A percentile compares a stretch with the other conserved stretches of the same genome.
Conservation (phyloP, 1,140 invertebrate species). For the Ceratoteleas bidentatus region DNA sequence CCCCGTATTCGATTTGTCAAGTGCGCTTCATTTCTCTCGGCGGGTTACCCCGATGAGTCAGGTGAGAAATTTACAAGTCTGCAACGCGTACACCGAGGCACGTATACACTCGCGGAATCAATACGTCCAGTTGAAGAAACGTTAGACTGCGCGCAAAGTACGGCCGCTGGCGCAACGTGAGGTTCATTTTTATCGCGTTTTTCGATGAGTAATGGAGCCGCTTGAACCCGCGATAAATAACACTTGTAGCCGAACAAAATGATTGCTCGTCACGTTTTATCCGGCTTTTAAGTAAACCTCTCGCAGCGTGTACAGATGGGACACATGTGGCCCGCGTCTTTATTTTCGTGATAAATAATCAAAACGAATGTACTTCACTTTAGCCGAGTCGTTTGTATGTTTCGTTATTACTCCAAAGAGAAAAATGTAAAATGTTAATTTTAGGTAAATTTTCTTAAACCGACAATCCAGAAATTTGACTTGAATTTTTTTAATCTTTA, state of each 20-base stretch:
- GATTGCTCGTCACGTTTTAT: conserved; percentile 35
- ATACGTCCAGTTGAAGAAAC: conserved; percentile 15
- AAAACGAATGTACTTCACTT: conserved; percentile 16
- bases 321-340: conserved; percentile 26
- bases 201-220: conserved; percentile 41
- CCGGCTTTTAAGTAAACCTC: conserved; percentile 46
- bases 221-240: conserved; percentile 44
- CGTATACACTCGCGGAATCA: too few species aligned
- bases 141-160: conserved; percentile 14
- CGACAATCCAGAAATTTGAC: too few species aligned
- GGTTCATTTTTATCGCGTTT: conserved; percentile 31
- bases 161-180: not conserved
- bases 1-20: too few species aligned
- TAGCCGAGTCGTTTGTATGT: not conserved
- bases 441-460: too few species aligned
- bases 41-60: too few species aligned
- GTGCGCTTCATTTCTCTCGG: too few species aligned
- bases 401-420: not conserved
- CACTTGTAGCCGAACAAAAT: conserved; percentile 39
- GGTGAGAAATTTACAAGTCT: too few species aligned
- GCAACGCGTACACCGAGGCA: too few species aligned
- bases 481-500: too few species aligned
- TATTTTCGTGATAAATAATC: conserved; percentile 33
- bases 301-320: conserved; percentile 31
- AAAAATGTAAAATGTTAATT: too few species aligned